These are phyloP conservation scores for Palythoa grandis DNA, from an alignment of 92 coral and sea anemone genomes.

Conservation along the genomic window DNA sequence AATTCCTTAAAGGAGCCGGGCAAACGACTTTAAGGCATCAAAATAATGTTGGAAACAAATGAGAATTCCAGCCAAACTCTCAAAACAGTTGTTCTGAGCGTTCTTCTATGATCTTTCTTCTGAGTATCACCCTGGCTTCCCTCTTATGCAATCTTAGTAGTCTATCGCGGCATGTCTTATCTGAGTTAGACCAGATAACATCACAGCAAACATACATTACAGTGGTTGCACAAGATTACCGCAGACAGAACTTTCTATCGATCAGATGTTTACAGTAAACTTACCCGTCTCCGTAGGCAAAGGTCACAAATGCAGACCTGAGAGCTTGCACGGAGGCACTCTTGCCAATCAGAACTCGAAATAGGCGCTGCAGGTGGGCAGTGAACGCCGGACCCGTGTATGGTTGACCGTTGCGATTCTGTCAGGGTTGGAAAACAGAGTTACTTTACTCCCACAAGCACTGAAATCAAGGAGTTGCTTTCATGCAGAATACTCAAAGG, in stretches of 20 bases:
- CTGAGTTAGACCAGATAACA: not conserved
- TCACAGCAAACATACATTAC: not conserved
- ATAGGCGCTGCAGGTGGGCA: not conserved
- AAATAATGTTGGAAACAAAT: not conserved
- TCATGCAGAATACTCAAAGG: too few species aligned
- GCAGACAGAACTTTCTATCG: not conserved
- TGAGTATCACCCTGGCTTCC: not conserved
- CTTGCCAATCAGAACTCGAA: not conserved
- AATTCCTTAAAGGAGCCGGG: too few species aligned
- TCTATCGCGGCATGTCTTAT: not conserved
- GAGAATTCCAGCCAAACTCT: conserved; percentile 6
- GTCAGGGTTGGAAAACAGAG: not conserved
- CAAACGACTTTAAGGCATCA: not conserved
- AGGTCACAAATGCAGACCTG: not conserved
- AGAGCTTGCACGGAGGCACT: not conserved
- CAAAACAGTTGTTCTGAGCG: not conserved
- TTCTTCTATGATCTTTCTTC: not conserved
- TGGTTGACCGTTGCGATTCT: not conserved
- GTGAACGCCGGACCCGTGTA: not conserved
- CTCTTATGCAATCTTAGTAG: conserved; percentile 1
- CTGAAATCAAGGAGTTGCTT: too few species aligned
- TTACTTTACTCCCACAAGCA: not conserved
- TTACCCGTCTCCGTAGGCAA: not conserved
- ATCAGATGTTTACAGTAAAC: not conserved
- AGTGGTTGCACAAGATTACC: not conserved